phyloP scores from a whole-genome alignment of 2,888 invertebrate species.

The Tricholauxania praeusta region DNA sequence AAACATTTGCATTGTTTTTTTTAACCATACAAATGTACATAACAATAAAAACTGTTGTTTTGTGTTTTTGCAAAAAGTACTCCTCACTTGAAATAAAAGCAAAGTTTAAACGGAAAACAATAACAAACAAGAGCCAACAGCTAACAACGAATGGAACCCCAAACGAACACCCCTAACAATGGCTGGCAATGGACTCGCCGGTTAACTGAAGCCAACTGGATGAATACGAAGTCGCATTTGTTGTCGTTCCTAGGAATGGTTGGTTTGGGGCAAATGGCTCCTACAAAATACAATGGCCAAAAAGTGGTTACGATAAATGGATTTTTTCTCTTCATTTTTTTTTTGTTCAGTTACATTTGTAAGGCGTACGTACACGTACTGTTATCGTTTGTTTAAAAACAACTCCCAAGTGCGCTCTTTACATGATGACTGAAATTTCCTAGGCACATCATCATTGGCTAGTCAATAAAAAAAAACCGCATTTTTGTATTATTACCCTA shows the following conservation, averaged over 20 bases:
- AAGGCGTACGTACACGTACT: background rate
- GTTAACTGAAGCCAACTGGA: background rate
- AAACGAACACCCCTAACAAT: conserved; percentile 38
- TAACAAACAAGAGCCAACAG: conserved; percentile 9
- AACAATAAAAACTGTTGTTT: background rate
- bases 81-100: conserved; percentile 14
- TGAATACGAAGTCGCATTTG: no score
- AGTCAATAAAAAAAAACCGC: background rate
- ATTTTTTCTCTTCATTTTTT: conserved; percentile 46
- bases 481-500: background rate
- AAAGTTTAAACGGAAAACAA: conserved; percentile 28
- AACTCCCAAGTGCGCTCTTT: conserved; percentile 7
- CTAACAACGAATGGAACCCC: conserved; percentile 32
- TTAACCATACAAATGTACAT: background rate
- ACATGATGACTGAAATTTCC: background rate
- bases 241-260: background rate
- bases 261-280: background rate
- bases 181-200: background rate
- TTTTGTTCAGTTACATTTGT: conserved; percentile 30
- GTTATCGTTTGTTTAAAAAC: background rate
- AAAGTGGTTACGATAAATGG: conserved; percentile 62
- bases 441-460: conserved; percentile 4
- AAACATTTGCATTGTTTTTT: no score
- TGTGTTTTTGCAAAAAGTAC: conserved; percentile 1
- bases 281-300: conserved; percentile 32